Evolutionary conservation across 1,140 invertebrate species (phyloP).

Genomic region (Laupala kohalensis): DNA sequence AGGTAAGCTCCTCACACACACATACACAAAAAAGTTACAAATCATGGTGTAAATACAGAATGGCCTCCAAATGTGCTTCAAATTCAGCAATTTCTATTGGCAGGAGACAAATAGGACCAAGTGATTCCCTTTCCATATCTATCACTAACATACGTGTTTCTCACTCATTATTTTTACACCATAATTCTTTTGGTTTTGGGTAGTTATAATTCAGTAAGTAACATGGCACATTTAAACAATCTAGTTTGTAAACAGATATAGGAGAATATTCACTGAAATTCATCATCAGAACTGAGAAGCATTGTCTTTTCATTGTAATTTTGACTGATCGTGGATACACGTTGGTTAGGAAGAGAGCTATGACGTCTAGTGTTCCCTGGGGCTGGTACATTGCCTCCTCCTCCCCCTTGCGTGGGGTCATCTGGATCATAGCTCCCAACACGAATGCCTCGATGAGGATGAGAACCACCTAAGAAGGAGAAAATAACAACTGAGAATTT

Average conservation of each 20-base stretch:
- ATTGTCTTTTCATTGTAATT: conserved; percentile 94
- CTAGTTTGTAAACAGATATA: background rate
- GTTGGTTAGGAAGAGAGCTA: conserved; percentile 39
- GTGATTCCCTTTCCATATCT: background rate
- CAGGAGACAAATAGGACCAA: too few relatives aligned
- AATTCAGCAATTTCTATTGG: too few relatives aligned
- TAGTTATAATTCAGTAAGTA: background rate
- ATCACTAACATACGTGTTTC: background rate
- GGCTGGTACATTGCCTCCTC: conserved; percentile 1
- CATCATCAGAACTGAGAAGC: conserved; percentile 89
- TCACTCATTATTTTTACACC: background rate
- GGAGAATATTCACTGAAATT: conserved; percentile 58
- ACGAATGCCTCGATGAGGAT: conserved; percentile 41
- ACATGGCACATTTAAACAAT: background rate
- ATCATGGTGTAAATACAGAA: too few relatives aligned
- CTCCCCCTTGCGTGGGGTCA: conserved; percentile 33
- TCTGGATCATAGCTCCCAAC: conserved; percentile 53
- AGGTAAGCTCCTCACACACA: too few relatives aligned
- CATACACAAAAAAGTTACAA: too few relatives aligned
- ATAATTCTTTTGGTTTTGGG: background rate
- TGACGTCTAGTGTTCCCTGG: conserved; percentile 25
- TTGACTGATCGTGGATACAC: conserved; percentile 61
- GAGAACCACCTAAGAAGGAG: conserved; percentile 6
- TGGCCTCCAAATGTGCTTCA: too few relatives aligned
- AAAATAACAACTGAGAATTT: too few relatives aligned